phyloP scores from a whole-genome alignment of 2,888 invertebrate genomes.

The Coenonympha glycerion region DNA sequence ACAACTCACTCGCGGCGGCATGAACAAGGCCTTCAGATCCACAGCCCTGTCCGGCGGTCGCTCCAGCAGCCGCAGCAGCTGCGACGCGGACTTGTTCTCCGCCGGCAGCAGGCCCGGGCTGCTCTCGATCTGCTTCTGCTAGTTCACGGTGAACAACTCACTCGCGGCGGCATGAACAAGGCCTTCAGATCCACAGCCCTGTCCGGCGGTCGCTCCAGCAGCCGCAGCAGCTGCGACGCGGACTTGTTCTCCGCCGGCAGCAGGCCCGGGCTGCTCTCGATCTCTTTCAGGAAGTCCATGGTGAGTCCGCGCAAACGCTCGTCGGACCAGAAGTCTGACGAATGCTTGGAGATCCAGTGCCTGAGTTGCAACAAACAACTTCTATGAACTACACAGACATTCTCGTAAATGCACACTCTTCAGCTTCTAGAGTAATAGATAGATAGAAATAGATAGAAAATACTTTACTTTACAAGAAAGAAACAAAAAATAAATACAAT shows the following conservation, averaged over 20 bases:
- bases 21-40: conserved; percentile 81
- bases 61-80: too few relatives aligned
- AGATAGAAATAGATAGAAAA: too few relatives aligned
- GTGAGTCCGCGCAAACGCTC: conserved; percentile 83
- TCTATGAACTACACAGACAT: background rate
- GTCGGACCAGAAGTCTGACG: conserved; percentile 90
- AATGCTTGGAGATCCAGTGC: conserved; percentile 94
- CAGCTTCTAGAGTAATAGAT: background rate
- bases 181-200: conserved; percentile 81
- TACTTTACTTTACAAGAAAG: too few relatives aligned
- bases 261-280: conserved; percentile 87
- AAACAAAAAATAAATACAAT: too few relatives aligned
- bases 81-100: too few relatives aligned
- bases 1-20: conserved; percentile 80
- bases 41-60: conserved; percentile 82
- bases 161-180: conserved; percentile 81
- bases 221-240: conserved; percentile 85
- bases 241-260: conserved; percentile 93
- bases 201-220: conserved; percentile 85
- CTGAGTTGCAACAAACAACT: conserved; percentile 44
- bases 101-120: too few relatives aligned
- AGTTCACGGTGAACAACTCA: conserved; percentile 83
- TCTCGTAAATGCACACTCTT: background rate
- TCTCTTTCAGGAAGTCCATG: conserved; percentile 91
- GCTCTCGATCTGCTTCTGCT: too few relatives aligned